These are phyloP conservation scores for Xylophagus ater DNA, from an alignment of 2,888 invertebrate genomes.

Conservation along the genomic window DNA sequence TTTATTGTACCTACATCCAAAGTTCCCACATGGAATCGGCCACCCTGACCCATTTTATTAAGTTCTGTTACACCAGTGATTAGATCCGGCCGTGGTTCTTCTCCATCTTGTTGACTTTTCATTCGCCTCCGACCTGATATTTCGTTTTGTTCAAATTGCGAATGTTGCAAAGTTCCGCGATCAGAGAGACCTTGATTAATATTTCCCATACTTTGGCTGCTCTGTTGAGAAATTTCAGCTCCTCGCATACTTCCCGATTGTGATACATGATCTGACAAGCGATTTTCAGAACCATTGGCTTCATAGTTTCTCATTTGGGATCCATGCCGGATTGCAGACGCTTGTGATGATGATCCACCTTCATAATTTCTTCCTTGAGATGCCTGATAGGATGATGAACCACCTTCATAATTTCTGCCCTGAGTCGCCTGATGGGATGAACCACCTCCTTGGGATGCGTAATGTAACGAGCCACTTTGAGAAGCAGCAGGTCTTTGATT, in stretches of 20 bases:
- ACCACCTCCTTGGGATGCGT: neutral
- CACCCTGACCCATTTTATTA: conserved; percentile 24
- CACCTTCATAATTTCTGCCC: conserved; percentile 3
- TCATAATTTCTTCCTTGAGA: neutral
- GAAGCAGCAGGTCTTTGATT: neutral
- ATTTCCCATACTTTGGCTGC: too few species aligned
- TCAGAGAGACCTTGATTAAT: conserved; percentile 8
- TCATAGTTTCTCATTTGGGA: conserved; percentile 5
- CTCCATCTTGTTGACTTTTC: conserved; percentile 18
- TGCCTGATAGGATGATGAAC: neutral
- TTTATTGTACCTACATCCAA: conserved; percentile 29
- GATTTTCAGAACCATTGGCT: conserved; percentile 2
- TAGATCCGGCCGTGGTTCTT: conserved; percentile 13
- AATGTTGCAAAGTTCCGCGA: conserved; percentile 2
- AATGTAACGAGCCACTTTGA: neutral
- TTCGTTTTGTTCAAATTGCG: conserved; percentile 7
- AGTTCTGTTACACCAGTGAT: conserved; percentile 17
- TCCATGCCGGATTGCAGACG: neutral
- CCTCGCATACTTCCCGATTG: neutral
- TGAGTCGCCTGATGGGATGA: neutral
- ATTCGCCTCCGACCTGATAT: conserved; percentile 13
- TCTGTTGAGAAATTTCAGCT: neutral
- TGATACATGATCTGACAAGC: too few species aligned
- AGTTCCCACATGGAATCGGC: conserved; percentile 30
- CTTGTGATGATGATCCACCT: neutral